Conservation (phyloP, 1,140 invertebrate genomes). For the Oryzaephilus surinamensis region DNA sequence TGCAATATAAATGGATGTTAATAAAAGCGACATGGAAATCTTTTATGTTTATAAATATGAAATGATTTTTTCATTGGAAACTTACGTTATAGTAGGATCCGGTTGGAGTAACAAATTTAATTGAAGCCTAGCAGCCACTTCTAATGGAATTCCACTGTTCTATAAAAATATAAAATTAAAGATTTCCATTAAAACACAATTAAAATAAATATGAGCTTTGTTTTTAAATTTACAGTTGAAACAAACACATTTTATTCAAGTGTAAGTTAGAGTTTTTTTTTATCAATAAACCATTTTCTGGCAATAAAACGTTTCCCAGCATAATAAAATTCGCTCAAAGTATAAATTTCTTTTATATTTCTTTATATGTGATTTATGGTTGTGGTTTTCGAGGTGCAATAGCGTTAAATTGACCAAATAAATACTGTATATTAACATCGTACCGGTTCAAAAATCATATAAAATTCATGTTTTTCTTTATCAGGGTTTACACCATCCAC, state of each 20-base stretch:
- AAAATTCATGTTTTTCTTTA: constrained; percentile 45
- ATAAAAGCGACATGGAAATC: too few relatives aligned
- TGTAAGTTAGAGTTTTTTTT: neutral
- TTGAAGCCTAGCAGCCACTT: constrained; percentile 61
- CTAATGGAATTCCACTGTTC: constrained; percentile 53
- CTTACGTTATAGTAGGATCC: constrained; percentile 49
- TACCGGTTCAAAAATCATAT: constrained; percentile 54
- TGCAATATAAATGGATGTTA: too few relatives aligned
- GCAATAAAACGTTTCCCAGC: too few relatives aligned
- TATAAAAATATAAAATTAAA: constrained; percentile 37
- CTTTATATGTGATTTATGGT: neutral
- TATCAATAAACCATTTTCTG: neutral
- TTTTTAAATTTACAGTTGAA: too few relatives aligned
- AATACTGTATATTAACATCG: too few relatives aligned
- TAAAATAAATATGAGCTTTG: too few relatives aligned
- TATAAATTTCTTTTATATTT: too few relatives aligned
- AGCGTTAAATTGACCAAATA: constrained; percentile 39
- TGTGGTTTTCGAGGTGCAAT: constrained; percentile 20
- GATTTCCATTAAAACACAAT: neutral
- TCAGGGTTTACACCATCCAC: constrained; percentile 50
- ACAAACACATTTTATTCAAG: too few relatives aligned
- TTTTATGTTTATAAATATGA: too few relatives aligned
- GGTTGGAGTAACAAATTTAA: constrained; percentile 59
- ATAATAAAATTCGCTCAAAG: too few relatives aligned
- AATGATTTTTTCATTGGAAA: too few relatives aligned